Evolutionary conservation across 2,888 invertebrate species (phyloP).

Genomic region (Eupeodes luniger): DNA sequence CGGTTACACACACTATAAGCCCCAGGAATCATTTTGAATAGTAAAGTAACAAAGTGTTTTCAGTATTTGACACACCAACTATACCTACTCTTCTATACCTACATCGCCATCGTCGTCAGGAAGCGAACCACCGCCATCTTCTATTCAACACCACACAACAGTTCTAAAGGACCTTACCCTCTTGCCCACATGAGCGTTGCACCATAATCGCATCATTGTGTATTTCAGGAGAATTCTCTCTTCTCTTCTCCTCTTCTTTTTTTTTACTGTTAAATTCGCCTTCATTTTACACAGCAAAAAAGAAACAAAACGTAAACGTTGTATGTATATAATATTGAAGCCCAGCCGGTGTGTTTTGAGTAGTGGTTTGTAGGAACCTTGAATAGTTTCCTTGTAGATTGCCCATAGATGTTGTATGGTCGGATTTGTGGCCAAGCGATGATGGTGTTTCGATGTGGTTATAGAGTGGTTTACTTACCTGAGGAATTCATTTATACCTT

Average conservation of each 20-base stretch:
- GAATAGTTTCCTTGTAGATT: slow-evolving; percentile 39
- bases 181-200: slow-evolving; percentile 48
- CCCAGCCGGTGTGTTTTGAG: slow-evolving; percentile 1
- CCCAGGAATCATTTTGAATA: slow-evolving; percentile 53
- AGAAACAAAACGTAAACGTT: slow-evolving; percentile 26
- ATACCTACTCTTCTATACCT: not conserved
- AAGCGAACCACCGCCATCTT: slow-evolving; percentile 6
- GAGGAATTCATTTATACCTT: slow-evolving; percentile 6
- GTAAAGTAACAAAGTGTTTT: slow-evolving; percentile 63
- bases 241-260: slow-evolving; percentile 21
- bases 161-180: slow-evolving; percentile 44
- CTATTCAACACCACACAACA: slow-evolving; percentile 5
- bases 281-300: slow-evolving; percentile 21
- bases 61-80: slow-evolving; percentile 33
- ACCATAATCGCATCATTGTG: slow-evolving; percentile 69
- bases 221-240: slow-evolving; percentile 35
- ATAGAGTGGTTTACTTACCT: slow-evolving; percentile 44
- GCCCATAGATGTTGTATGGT: slow-evolving; percentile 41
- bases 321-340: not conserved
- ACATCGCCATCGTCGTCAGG: not conserved
- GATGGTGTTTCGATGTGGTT: slow-evolving; percentile 49
- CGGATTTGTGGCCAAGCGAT: slow-evolving; percentile 42
- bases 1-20: slow-evolving; percentile 57
- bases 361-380: slow-evolving; percentile 33
- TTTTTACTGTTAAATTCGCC: slow-evolving; percentile 12